These are phyloP conservation scores for Tromatobia lineatoria DNA, from an alignment of 2,888 invertebrate genomes.

Conservation along the genomic window DNA sequence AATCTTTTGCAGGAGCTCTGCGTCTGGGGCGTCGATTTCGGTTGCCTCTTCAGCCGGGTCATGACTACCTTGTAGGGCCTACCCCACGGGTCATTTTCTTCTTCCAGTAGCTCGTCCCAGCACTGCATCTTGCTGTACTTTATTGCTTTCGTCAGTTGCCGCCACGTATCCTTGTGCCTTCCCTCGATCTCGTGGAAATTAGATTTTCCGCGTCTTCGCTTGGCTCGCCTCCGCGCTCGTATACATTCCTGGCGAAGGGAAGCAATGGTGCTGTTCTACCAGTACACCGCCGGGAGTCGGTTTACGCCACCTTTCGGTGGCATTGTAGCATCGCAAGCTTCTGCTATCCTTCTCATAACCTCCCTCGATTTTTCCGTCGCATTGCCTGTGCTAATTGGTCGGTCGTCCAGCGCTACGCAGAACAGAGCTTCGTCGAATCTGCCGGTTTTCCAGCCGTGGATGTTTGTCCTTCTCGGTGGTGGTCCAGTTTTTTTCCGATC, in stretches of 20 bases:
- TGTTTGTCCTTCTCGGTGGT: neutral
- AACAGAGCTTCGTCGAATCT: constrained; percentile 12
- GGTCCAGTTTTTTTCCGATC: neutral
- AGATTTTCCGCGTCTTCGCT: constrained; percentile 34
- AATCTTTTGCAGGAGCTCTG: too few species aligned
- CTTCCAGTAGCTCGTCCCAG: constrained; percentile 50
- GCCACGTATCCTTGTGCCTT: constrained; percentile 33
- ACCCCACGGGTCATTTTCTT: constrained; percentile 60
- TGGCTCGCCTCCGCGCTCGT: too few species aligned
- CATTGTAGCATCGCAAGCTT: constrained; percentile 64
- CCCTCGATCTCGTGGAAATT: constrained; percentile 31
- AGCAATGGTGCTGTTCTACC: constrained; percentile 52
- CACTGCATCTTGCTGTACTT: too few species aligned
- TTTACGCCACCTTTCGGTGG: constrained; percentile 32
- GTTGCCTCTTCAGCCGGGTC: constrained; percentile 9
- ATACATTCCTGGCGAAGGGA: constrained; percentile 40
- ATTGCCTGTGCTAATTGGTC: constrained; percentile 20
- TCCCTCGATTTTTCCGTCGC: constrained; percentile 32
- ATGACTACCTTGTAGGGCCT: constrained; percentile 48
- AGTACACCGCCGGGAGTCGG: constrained; percentile 39
- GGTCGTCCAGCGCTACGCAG: constrained; percentile 14
- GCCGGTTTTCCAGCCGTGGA: constrained; percentile 30
- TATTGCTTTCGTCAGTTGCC: constrained; percentile 42
- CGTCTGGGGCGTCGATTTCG: too few species aligned
- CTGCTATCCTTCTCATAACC: constrained; percentile 36